Base-by-base conservation (phyloP, 2,113 vertebrate genomes). In the Circaetus cinerascens region DNA sequence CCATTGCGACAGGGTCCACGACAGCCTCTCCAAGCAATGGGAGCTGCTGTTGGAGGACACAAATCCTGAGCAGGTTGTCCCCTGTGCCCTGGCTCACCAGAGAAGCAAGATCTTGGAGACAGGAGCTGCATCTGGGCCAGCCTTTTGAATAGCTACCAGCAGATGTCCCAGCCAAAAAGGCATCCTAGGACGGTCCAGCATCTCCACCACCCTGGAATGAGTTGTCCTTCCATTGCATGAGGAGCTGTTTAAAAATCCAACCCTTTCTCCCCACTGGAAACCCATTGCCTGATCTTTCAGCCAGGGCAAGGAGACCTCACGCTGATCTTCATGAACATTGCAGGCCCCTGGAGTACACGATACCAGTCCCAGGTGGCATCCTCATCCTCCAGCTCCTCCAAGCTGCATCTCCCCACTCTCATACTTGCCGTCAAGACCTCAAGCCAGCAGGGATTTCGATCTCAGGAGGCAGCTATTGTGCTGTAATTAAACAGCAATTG, bases 401-500 rank as follows among this genome's bases (percentile, higher is more conserved):
- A 53, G 36, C 30, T 32, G 9, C n/a, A 38, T 64, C 26, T 71
- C 48, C 23, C 46, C 51, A 19, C 51, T 81, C 41, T 55, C 78
- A 77, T 38, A 73, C 53, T 90, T 3, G 0, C 73, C 3, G 1
- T 89, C 73, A 68, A 40, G 91, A 81, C 79, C 88, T 59, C 59
- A 93, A 82, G 41, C 38, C 86, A 88, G 86, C 53, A 29, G 11
- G 96, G 95, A 93, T 88, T 93, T 96, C 93, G 59, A 96, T 97
- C 95, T 94, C 73, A 8, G 41, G 90, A 90, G 77, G 92, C 88
- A 72, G 83, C 89, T 86, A 86, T 95, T 97, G 96, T 97, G 95
- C 95, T 90, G 91, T 96, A 95, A 97, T 97, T 97, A 97, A 97
- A 96, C 92, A 78, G 68, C 96, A 86, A 97, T 98, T 97, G 97